Evolutionary conservation across 1,140 invertebrate genomes (phyloP).

Genomic region (Chironomus tepperi): DNA sequence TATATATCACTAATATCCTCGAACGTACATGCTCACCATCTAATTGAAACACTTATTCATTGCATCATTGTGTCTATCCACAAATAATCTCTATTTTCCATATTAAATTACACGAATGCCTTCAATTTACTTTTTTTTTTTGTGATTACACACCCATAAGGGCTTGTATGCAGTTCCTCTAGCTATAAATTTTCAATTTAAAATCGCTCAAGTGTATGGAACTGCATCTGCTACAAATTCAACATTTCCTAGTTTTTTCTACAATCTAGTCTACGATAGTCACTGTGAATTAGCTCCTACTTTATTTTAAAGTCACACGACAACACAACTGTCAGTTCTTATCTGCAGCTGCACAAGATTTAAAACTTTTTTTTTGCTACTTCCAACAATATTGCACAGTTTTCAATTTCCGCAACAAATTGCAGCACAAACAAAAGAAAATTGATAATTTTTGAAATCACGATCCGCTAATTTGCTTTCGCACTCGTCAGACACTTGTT

Average conservation of each 20-base stretch:
- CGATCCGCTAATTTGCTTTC: not conserved
- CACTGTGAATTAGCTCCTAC: too few relatives aligned
- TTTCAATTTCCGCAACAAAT: too few relatives aligned
- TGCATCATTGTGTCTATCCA: not conserved
- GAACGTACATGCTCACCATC: too few relatives aligned
- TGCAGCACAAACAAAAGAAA: too few relatives aligned
- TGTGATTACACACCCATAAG: not conserved
- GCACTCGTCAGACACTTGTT: not conserved
- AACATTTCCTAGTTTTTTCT: not conserved
- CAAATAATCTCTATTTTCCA: not conserved
- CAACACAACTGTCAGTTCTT: too few relatives aligned
- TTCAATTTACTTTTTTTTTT: not conserved
- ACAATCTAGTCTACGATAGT: not conserved
- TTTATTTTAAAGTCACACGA: too few relatives aligned
- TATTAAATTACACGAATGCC: not conserved
- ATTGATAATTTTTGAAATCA: too few relatives aligned
- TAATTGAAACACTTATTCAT: not conserved
- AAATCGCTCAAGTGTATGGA: slow-evolving; percentile 6
- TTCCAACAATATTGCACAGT: too few relatives aligned
- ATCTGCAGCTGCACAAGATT: too few relatives aligned
- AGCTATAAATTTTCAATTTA: slow-evolving; percentile 9
- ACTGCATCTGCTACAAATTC: slow-evolving; percentile 6
- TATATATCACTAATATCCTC: too few relatives aligned
- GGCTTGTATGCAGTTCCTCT: too few relatives aligned
- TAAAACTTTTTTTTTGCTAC: too few relatives aligned